These are phyloP conservation scores for Cremastobaeus sp. DNA, from an alignment of 2,888 invertebrate genomes.

Conservation along the genomic window DNA sequence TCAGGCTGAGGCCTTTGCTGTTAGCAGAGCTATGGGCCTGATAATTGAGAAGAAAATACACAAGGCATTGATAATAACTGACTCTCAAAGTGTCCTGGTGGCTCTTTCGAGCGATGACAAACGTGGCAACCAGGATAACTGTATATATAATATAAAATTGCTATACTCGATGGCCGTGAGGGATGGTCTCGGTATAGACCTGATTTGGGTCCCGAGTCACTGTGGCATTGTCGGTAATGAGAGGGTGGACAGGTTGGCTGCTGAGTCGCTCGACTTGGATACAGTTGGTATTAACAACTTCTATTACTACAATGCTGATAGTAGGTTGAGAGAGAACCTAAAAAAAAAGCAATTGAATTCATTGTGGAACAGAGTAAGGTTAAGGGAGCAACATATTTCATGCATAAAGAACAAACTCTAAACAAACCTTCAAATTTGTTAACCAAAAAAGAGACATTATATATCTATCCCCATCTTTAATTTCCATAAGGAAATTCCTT, in stretches of 20 bases:
- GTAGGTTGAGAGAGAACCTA: too few species aligned
- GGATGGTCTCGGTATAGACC: background rate
- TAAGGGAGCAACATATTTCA: too few species aligned
- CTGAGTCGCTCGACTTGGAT: background rate
- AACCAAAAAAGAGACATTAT: too few species aligned
- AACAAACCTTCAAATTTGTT: too few species aligned
- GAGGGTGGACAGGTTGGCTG: background rate
- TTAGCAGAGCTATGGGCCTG: background rate
- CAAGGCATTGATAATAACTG: background rate
- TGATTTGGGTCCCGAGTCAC: slow-evolving; percentile 14
- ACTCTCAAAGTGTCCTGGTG: background rate
- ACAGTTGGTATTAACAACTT: too few species aligned
- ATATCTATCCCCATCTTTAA: too few species aligned
- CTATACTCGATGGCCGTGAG: background rate
- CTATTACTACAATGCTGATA: too few species aligned
- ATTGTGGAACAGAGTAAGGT: too few species aligned
- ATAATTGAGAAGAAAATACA: background rate
- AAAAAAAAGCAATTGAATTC: too few species aligned
- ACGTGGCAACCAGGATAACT: background rate
- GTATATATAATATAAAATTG: background rate
- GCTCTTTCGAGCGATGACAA: background rate
- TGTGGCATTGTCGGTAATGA: slow-evolving; percentile 1
- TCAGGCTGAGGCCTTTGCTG: background rate
- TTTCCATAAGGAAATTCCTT: too few species aligned
- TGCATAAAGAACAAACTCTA: too few species aligned